Evolutionary conservation across 2,888 invertebrate genomes (phyloP).

Genomic region (Aporophyla lueneburgensis): DNA sequence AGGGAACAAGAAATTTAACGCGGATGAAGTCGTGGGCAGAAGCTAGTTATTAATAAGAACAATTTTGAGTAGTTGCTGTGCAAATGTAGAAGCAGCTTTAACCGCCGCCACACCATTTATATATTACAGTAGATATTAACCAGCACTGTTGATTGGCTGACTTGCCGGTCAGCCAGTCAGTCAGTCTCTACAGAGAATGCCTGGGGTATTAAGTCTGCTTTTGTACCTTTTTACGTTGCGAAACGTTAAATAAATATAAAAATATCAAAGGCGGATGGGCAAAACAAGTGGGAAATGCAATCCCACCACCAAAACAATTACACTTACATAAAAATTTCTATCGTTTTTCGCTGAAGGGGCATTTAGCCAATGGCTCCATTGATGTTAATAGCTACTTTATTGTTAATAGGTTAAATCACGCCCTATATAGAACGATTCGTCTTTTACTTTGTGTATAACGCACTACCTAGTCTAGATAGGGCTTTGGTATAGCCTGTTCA

Average conservation of each 20-base stretch:
- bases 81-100: conserved; percentile 96
- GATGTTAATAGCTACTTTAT: neutral
- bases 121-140: neutral
- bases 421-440: neutral
- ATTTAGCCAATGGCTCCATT: neutral
- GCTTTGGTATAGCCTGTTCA: neutral
- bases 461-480: neutral
- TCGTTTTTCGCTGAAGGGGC: neutral
- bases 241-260: neutral
- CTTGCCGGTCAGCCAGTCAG: too few species aligned
- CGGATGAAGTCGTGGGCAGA: too few species aligned
- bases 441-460: neutral
- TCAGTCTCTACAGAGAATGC: neutral
- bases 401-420: neutral
- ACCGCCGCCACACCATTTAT: conserved; percentile 90
- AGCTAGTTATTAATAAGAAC: too few species aligned
- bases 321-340: neutral
- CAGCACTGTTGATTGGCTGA: neutral
- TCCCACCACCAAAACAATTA: neutral
- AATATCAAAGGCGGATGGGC: neutral
- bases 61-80: conserved; percentile 75
- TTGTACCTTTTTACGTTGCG: neutral
- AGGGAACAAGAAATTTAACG: too few species aligned
- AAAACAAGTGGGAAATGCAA: neutral
- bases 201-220: neutral